Evolutionary conservation across 2,113 vertebrate genomes (phyloP), one percentile per base, ranked within the genome.

Genomic region (Megatriorchis doriae): DNA sequence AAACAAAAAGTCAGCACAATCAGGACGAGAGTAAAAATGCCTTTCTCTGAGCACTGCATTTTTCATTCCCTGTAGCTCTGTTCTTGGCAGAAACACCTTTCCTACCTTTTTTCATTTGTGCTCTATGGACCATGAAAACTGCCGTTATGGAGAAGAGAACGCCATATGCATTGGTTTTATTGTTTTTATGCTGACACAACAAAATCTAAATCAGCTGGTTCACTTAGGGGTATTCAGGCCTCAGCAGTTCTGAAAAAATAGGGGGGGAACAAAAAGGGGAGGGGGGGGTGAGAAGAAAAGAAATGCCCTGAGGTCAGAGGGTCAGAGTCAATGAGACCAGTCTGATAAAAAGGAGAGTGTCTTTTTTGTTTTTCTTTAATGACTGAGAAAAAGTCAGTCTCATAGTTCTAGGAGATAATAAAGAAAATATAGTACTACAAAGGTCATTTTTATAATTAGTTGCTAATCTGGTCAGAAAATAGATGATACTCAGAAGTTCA

Each of bases 81-180:
- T 96, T 97, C 74, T 93, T 97, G 81, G 85, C 81, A 97, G 94
- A 90, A 96, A 93, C 61, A 96, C 81, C 78, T 95, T 97, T 96
- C 79, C 92, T 96, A 90, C 79, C 68, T 96, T 86, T 66, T 90
- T 97, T 96, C 92, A 92, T 98, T 98, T 96, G 86, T 97, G 93
- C 89, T 97, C 96, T 88, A 91, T 92, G 95, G 93, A 96, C 94
- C 94, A 94, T 97, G 83, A 97, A 97, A 98, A 96, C 81, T 96
- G 80, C 62, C 22, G 6, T 97, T 97, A 95, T 91, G 91, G 96
- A 95, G 94, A 48, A 94, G 78, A 87, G 53, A 95, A 92, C 2
- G 3, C 59, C 66, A 74, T 96, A 77, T 96, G 95, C 97, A 94
- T 75, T 96, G 32, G 18, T 95, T 97, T 95, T 93, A 96, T 97